phyloP scores from a whole-genome alignment of 2,888 invertebrate genomes.

The Platerodrilus igneus region DNA sequence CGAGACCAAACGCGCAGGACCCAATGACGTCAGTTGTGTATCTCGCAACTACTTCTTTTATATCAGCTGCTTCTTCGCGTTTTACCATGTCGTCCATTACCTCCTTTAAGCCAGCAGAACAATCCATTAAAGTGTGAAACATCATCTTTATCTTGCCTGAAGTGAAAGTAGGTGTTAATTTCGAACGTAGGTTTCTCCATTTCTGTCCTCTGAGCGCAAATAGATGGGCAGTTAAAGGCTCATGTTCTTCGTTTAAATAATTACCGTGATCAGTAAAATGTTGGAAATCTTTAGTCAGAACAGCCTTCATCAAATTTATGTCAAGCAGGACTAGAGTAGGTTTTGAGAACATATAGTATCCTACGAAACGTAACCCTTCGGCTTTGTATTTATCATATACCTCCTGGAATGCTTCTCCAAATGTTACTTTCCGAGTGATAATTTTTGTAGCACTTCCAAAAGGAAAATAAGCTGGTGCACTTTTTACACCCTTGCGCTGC shows the following conservation, averaged over 20 bases:
- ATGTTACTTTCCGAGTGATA: neutral
- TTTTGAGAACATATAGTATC: slow-evolving; percentile 29
- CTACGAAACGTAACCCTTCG: slow-evolving; percentile 29
- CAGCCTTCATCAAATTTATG: slow-evolving; percentile 37
- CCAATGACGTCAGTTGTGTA: slow-evolving; percentile 57
- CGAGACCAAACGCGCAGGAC: slow-evolving; percentile 56
- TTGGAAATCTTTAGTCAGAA: slow-evolving; percentile 41
- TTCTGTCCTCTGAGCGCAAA: slow-evolving; percentile 37
- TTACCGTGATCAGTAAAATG: slow-evolving; percentile 39
- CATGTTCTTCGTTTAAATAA: slow-evolving; percentile 35
- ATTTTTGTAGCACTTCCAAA: neutral
- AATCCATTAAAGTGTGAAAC: slow-evolving; percentile 15
- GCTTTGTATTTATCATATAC: slow-evolving; percentile 18
- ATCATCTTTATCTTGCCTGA: too few species aligned
- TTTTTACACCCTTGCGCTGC: slow-evolving; percentile 1
- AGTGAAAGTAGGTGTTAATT: too few species aligned
- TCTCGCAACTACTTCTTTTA: slow-evolving; percentile 49
- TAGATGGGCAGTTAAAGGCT: slow-evolving; percentile 36
- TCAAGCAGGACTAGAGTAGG: slow-evolving; percentile 39
- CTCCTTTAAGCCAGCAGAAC: slow-evolving; percentile 13
- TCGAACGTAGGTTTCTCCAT: too few species aligned
- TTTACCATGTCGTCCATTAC: slow-evolving; percentile 8
- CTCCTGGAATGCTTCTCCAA: too few species aligned
- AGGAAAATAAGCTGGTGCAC: neutral
- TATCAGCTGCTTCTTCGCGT: slow-evolving; percentile 16